These are phyloP conservation scores for Aproaerema taeniolella DNA, from an alignment of 2,888 invertebrate species.

Conservation along the genomic window DNA sequence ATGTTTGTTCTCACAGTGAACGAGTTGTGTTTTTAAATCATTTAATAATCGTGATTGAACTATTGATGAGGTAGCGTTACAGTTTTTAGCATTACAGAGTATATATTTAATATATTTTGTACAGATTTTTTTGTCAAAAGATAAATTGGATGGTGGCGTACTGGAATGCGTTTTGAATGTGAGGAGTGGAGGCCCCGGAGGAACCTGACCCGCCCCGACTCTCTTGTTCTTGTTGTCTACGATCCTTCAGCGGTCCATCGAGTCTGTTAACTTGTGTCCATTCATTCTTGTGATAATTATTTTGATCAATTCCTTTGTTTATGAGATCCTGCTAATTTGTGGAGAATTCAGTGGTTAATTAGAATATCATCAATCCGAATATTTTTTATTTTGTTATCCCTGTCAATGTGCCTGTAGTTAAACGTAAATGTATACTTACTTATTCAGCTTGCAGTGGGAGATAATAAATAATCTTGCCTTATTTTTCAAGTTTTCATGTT, in stretches of 20 bases:
- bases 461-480: conserved; percentile 72
- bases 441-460: conserved; percentile 68
- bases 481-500: conserved; percentile 63
- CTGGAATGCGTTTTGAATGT: conserved; percentile 69
- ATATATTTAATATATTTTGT: conserved; percentile 79
- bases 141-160: conserved; percentile 78
- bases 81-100: conserved; percentile 78
- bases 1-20: conserved; percentile 74
- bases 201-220: conserved; percentile 51
- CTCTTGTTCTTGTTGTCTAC: conserved; percentile 50
- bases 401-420: conserved; percentile 63
- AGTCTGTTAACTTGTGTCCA: conserved; percentile 29
- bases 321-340: conserved; percentile 72
- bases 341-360: conserved; percentile 74
- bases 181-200: conserved; percentile 63
- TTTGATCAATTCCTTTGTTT: conserved; percentile 74
- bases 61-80: conserved; percentile 75
- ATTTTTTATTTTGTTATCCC: conserved; percentile 76
- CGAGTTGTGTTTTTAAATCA: conserved; percentile 76
- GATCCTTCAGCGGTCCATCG: conserved; percentile 39
- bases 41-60: conserved; percentile 75
- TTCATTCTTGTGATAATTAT: conserved; percentile 36
- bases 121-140: conserved; percentile 78
- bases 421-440: conserved; percentile 61
- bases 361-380: conserved; percentile 71